These are phyloP conservation scores for Ophion ellenae DNA, from an alignment of 2,888 invertebrate genomes.

Conservation along the genomic window DNA sequence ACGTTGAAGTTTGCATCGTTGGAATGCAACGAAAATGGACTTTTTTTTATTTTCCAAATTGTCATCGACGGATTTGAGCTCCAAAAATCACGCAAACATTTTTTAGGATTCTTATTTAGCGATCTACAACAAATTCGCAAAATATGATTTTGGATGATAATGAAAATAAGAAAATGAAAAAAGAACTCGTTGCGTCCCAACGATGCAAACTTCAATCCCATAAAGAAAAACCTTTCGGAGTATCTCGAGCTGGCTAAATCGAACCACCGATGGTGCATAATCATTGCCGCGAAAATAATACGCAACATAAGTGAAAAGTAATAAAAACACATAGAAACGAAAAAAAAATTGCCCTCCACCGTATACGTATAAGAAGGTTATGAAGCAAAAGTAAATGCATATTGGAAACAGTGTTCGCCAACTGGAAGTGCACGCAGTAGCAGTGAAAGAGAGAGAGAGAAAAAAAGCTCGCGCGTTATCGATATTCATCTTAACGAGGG, in stretches of 20 bases:
- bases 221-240: slow-evolving; percentile 10
- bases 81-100: too few species aligned
- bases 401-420: slow-evolving; percentile 3
- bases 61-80: too few species aligned
- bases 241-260: slow-evolving; percentile 27
- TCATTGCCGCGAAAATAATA: slow-evolving; percentile 27
- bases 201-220: too few species aligned
- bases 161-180: too few species aligned
- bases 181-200: too few species aligned
- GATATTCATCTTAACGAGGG: slow-evolving; percentile 66
- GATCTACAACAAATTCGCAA: too few species aligned
- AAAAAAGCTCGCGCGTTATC: slow-evolving; percentile 47
- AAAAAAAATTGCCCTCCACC: slow-evolving; percentile 22
- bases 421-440: slow-evolving; percentile 33
- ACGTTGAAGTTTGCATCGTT: too few species aligned
- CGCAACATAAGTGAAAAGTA: neutral
- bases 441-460: slow-evolving; percentile 35
- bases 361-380: slow-evolving; percentile 5
- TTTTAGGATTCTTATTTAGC: too few species aligned
- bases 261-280: slow-evolving; percentile 5
- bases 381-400: slow-evolving; percentile 23
- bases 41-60: too few species aligned
- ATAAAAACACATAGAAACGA: neutral
- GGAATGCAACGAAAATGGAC: too few species aligned
- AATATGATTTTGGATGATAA: too few species aligned